phyloP scores from a whole-genome alignment of 2,888 invertebrate genomes.

The Xestia sexstrigata region DNA sequence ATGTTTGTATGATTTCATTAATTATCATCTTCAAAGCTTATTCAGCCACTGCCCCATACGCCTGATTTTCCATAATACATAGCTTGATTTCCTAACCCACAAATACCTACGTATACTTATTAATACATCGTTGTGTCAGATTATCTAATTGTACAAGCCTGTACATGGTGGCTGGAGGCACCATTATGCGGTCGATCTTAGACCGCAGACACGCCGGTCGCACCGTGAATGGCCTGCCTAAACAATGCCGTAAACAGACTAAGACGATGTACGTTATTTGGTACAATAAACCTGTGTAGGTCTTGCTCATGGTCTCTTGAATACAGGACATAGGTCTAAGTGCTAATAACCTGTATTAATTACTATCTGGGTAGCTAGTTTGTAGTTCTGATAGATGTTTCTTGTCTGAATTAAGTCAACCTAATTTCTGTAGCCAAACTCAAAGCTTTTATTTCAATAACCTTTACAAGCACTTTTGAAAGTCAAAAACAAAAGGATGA shows the following conservation, averaged over 20 bases:
- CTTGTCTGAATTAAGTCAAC: neutral
- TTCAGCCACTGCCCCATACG: neutral
- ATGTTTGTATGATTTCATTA: neutral
- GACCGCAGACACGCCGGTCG: conserved; percentile 63
- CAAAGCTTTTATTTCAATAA: too few species aligned
- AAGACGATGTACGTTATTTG: conserved; percentile 44
- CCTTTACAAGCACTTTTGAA: too few species aligned
- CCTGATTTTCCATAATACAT: neutral
- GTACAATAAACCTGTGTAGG: conserved; percentile 30
- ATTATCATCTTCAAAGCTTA: neutral
- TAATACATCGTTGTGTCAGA: conserved; percentile 5
- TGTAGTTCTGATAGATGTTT: neutral
- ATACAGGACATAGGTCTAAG: conserved; percentile 1
- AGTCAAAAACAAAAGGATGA: too few species aligned
- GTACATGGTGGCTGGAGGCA: conserved; percentile 40
- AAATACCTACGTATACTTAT: conserved; percentile 24
- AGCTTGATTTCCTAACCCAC: conserved; percentile 20
- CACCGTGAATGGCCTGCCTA: conserved; percentile 57
- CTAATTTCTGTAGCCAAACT: neutral
- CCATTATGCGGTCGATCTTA: conserved; percentile 60
- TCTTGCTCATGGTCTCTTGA: conserved; percentile 29
- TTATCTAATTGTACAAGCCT: conserved; percentile 48
- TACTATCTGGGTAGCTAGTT: neutral
- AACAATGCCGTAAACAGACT: conserved; percentile 60
- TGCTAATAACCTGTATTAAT: conserved; percentile 17